These are phyloP conservation scores for Tetrax tetrax DNA, from an alignment of 2,113 vertebrate genomes.

Conservation along the genomic window DNA sequence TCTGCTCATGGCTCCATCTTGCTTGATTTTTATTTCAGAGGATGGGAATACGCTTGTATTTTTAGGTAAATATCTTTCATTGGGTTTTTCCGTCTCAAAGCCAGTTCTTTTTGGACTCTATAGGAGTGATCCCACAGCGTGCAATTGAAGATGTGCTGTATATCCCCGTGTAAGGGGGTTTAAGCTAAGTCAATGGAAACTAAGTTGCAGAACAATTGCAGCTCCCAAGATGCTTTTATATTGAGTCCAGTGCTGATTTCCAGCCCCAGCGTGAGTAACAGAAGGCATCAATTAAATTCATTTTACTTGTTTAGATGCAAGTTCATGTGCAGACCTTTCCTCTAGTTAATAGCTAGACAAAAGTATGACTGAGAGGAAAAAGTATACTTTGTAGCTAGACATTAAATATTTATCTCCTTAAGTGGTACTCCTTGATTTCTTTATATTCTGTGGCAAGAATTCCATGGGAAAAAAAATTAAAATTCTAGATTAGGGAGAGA, in stretches of 20 bases:
- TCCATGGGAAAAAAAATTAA: background rate
- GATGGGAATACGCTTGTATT: background rate
- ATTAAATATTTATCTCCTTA: background rate
- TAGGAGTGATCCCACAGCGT: background rate
- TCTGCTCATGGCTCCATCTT: background rate
- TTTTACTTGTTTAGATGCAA: background rate
- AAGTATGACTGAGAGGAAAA: background rate
- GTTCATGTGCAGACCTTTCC: background rate
- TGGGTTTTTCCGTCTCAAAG: background rate
- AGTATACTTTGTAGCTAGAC: background rate
- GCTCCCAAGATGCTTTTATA: background rate
- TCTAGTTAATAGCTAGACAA: background rate
- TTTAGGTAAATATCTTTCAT: background rate
- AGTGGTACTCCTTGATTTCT: background rate
- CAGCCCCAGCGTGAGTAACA: background rate
- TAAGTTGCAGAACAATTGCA: background rate
- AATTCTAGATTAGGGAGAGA: background rate
- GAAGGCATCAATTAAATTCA: slow-evolving; percentile 5
- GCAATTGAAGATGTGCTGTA: background rate
- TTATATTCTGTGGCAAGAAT: background rate
- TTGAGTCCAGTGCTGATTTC: background rate
- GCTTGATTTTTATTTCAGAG: background rate
- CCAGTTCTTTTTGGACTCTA: background rate
- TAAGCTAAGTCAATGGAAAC: background rate
- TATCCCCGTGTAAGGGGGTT: background rate